These are phyloP conservation scores for Drosophila azteca DNA, from an alignment of 1,140 invertebrate species.

Conservation along the genomic window DNA sequence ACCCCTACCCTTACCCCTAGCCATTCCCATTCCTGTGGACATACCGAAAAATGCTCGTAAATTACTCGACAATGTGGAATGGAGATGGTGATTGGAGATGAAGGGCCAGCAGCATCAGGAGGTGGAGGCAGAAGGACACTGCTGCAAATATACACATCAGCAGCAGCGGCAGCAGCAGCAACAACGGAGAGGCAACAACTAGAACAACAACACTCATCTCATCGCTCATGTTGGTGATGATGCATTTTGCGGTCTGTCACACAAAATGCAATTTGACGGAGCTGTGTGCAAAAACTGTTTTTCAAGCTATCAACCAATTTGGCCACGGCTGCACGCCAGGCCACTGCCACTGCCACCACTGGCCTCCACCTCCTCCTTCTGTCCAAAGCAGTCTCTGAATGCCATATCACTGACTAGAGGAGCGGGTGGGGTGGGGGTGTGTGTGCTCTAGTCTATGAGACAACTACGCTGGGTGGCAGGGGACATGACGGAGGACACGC, in stretches of 20 bases:
- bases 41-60: constrained; percentile 75
- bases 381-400: constrained; percentile 55
- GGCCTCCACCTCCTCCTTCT: neutral
- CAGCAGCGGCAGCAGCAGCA: constrained; percentile 28
- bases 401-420: constrained; percentile 58
- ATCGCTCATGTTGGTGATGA: constrained; percentile 84
- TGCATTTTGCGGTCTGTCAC: constrained; percentile 84
- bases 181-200: constrained; percentile 40
- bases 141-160: constrained; percentile 82
- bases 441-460: neutral
- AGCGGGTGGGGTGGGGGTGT: neutral
- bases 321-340: constrained; percentile 75
- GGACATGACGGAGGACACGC: constrained; percentile 16
- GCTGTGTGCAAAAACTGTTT: constrained; percentile 83
- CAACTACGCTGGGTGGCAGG: constrained; percentile 3
- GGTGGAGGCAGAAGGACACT: constrained; percentile 2
- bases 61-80: constrained; percentile 74
- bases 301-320: constrained; percentile 83
- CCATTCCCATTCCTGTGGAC: constrained; percentile 47
- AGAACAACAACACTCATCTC: constrained; percentile 77
- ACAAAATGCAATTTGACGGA: constrained; percentile 83
- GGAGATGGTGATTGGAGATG: constrained; percentile 26
- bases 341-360: constrained; percentile 16
- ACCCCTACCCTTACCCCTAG: too few species aligned
- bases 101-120: neutral